Percentiles rank a stretch among this genome's conserved stretches.
These are phyloP conservation scores for Cydia strobilella DNA, from an alignment of 1,140 invertebrate genomes.

Conservation along the genomic window DNA sequence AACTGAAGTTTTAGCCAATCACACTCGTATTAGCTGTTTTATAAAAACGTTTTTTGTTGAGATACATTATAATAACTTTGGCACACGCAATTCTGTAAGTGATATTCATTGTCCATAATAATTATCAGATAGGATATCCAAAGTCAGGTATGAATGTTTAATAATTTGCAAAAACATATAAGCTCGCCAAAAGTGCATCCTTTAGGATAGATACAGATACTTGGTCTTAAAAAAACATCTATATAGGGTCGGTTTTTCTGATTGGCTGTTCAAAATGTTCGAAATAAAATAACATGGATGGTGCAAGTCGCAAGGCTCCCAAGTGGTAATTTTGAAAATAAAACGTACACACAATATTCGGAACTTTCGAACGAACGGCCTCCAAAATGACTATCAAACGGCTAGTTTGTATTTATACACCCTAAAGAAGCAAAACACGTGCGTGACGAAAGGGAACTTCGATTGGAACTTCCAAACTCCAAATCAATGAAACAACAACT, in stretches of 20 bases:
- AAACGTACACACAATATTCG: not conserved
- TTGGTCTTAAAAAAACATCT: too few species aligned
- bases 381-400: not conserved
- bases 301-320: not conserved
- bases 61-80: not conserved
- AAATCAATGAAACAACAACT: conserved; percentile 2
- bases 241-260: too few species aligned
- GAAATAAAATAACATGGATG: too few species aligned
- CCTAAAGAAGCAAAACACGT: conserved; percentile 18
- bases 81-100: not conserved
- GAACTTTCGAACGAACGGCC: conserved; percentile 9
- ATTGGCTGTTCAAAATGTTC: too few species aligned
- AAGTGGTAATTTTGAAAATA: conserved; percentile 4
- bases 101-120: too few species aligned
- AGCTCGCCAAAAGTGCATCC: too few species aligned
- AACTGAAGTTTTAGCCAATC: conserved; percentile 36
- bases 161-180: too few species aligned
- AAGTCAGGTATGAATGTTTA: too few species aligned
- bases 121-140: too few species aligned
- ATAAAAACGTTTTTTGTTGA: not conserved
- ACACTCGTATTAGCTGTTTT: not conserved
- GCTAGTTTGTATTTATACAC: conserved; percentile 17
- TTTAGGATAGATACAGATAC: too few species aligned
- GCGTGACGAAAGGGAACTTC: conserved; percentile 3
- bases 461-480: conserved; percentile 13